Evolutionary conservation across 2,113 vertebrate species (phyloP), one percentile per base, ranked within the genome.

Genomic region (Coracopsis vasa): DNA sequence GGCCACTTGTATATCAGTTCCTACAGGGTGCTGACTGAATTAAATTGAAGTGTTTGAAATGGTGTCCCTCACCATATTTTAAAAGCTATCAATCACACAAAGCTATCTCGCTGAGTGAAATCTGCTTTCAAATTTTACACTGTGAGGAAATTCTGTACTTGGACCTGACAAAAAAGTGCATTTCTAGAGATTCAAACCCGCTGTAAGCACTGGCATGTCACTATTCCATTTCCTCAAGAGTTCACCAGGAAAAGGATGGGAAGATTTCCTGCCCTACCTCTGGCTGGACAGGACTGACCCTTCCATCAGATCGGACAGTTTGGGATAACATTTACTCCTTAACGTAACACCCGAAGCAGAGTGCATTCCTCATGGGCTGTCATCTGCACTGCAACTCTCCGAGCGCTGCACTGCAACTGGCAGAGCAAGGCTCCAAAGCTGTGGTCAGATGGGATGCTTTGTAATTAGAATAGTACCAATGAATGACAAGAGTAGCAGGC

Each of bases 111-210:
- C 60, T 37, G 79, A 93, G 58, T 70, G 25, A 51, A 87, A 91
- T 50, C 65, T 79, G 66, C 87, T 90, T 82, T 79, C 84, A 64
- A 39, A 95, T 92, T 87, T 80, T 90, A 87, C 20, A 39, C 25
- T 88, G 69, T 81, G 78, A 94, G 81, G 90, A 93, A 93, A 95
- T 88, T 85, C 62, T 84, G 69, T 69, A 75, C 77, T 91, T 82
- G 17, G 56, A 72, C 79, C 0, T 18, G 9, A 6, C 44, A 48
- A 53, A 65, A 71, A 80, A 51, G 17, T 42, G 20, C 75, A 73
- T 75, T 88, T 80, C 60, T 31, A 90, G 35, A 71, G 21, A 74
- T 78, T 92, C 33, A 62, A 73, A 90, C 13, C 81, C 88, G 81
- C 91, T 88, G 62, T 4, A 16, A 74, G 80, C 60, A 64, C 37